Conservation (phyloP, 2,888 invertebrate genomes). For the Bellardia pandia region DNA sequence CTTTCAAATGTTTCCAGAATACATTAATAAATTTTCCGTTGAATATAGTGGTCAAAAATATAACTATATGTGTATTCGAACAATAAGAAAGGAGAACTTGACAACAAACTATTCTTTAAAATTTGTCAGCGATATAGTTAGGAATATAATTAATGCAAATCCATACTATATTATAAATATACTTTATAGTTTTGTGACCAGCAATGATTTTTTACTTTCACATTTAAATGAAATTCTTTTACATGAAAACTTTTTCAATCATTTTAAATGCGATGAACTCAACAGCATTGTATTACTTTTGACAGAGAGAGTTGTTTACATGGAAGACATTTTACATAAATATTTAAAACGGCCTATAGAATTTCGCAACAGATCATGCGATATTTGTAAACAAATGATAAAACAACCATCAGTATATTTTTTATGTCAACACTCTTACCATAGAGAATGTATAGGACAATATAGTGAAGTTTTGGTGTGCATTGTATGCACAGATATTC, state of each 20-base stretch:
- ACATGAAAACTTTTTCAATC: conserved; percentile 36
- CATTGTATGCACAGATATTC: conserved; percentile 37
- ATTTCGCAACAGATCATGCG: conserved; percentile 77
- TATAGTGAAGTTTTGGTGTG: conserved; percentile 36
- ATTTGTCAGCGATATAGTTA: conserved; percentile 26
- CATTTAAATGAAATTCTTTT: conserved; percentile 51
- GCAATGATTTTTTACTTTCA: conserved; percentile 21
- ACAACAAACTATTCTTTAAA: background rate
- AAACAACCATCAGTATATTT: conserved; percentile 76
- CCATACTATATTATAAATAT: conserved; percentile 58
- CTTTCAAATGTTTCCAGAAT: conserved; percentile 28
- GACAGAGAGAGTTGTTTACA: conserved; percentile 7
- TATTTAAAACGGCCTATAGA: conserved; percentile 76
- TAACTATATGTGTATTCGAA: conserved; percentile 36
- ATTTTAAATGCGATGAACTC: conserved; percentile 43
- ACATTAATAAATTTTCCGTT: conserved; percentile 2
- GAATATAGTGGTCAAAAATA: background rate
- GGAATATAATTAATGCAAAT: conserved; percentile 43
- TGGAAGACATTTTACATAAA: conserved; percentile 29
- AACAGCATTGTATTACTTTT: conserved; percentile 2
- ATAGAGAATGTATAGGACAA: conserved; percentile 75
- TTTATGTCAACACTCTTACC: conserved; percentile 79
- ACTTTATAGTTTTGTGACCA: conserved; percentile 32
- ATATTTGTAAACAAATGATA: conserved; percentile 76
- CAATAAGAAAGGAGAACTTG: conserved; percentile 32